These are phyloP conservation scores for Sisor rabdophorus DNA, from an alignment of 2,113 vertebrate genomes.

Conservation along the genomic window DNA sequence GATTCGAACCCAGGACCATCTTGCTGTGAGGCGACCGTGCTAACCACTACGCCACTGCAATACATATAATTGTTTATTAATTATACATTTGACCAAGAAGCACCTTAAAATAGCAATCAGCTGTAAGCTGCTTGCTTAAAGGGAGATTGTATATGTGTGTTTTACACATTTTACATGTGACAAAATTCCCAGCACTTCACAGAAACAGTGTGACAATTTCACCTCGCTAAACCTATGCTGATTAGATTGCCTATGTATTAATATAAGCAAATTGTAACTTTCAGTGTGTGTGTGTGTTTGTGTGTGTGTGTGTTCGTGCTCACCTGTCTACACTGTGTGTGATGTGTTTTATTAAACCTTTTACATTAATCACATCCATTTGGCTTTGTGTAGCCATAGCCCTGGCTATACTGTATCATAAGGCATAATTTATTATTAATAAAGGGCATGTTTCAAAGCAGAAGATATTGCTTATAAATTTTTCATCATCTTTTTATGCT, in stretches of 20 bases:
- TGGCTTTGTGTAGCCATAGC: conserved; percentile 38
- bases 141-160: neutral
- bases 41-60: too few species aligned
- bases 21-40: too few species aligned
- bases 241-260: neutral
- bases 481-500: conserved; percentile 5
- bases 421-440: conserved; percentile 46
- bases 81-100: neutral
- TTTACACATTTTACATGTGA: neutral
- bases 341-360: neutral
- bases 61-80: too few species aligned
- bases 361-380: neutral
- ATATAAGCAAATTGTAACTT: neutral
- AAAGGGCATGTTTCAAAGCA: conserved; percentile 40
- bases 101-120: neutral
- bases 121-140: neutral
- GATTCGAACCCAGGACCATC: too few species aligned
- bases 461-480: conserved; percentile 31
- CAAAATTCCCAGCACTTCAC: neutral
- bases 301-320: too few species aligned
- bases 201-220: neutral
- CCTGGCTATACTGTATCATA: conserved; percentile 15
- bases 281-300: too few species aligned
- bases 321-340: too few species aligned
- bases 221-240: neutral